phyloP scores from a whole-genome alignment of 1,140 invertebrate species.

The Saccostrea echinata region DNA sequence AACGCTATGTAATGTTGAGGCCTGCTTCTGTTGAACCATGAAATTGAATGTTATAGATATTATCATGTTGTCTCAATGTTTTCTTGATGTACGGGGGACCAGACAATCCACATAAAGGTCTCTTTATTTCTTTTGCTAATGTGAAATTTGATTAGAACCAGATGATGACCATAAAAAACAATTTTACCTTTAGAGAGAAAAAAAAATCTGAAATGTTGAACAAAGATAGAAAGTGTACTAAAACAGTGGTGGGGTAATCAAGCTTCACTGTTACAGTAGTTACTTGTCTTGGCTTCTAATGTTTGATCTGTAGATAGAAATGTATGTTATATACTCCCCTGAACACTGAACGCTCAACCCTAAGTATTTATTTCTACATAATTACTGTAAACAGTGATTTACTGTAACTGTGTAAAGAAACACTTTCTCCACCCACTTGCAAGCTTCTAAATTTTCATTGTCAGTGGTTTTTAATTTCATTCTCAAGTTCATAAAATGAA shows the following conservation, averaged over 20 bases:
- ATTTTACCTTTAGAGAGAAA: slow-evolving; percentile 10
- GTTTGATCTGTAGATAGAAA: background rate
- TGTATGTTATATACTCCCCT: background rate
- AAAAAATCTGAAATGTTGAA: background rate
- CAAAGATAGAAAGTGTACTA: background rate
- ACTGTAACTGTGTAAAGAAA: background rate
- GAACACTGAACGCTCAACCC: background rate
- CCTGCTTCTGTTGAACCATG: background rate
- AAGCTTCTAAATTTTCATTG: background rate
- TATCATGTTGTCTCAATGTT: slow-evolving; percentile 4
- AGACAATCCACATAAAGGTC: background rate
- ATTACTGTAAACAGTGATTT: background rate
- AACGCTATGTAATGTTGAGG: slow-evolving; percentile 27
- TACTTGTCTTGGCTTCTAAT: background rate
- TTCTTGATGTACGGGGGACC: slow-evolving; percentile 10
- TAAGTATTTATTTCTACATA: background rate
- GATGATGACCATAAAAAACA: slow-evolving; percentile 23
- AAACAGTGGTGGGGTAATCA: slow-evolving; percentile 2
- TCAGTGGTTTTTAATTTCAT: background rate
- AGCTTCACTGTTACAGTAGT: background rate
- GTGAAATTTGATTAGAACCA: slow-evolving; percentile 37
- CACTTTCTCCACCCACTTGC: background rate
- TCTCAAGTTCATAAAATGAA: background rate
- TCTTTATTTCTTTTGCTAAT: slow-evolving; percentile 7
- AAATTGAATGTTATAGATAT: slow-evolving; percentile 38